Evolutionary conservation across 2,888 invertebrate species (phyloP), one percentile per base, ranked within the genome.

Genomic region (Phanerotoma sp.): DNA sequence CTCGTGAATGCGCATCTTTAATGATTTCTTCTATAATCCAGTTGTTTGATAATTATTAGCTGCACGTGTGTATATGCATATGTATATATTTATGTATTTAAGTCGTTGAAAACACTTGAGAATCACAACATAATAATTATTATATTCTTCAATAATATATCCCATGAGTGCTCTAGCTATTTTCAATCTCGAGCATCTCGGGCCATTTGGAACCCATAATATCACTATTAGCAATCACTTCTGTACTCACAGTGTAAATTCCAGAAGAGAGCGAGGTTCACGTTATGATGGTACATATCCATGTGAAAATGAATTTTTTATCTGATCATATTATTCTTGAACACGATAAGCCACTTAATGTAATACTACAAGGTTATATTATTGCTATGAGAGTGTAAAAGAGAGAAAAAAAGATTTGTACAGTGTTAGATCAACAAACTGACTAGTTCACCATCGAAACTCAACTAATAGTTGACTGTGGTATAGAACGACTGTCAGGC

Each of bases 221-320:
- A 35, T 35, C 5, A 18, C 16, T 33, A 28, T 9, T 22, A 47
- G 11, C 6, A 41, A 22, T 21, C 9, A 15, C 10, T 41, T 28
- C n/a, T n/a, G n/a, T 67, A 71, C 72, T 72, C 62, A 72, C 72
- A 66, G 54, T 70, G 66, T 47, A 74, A 60, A 58, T 67, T 69
- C 76, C 76, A 77, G 40, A 74, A 69, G 42, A 77, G 67, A 25
- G 73, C 68, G 50, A 76, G 66, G 63, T 74, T 71, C 46, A 71
- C 66, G 65, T 73, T 73, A 62, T 75, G n/a, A n/a, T n/a, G 76
- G 63, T 75, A 77, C 75, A 77, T 74, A 57, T 49, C 50, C 38
- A 46, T 33, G 9, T 38, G 22, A 18, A n/a, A 44, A 16, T 28
- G 13, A 44, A 25, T 13, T 25, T 50, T 28, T 38, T 20, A 18